Evolutionary conservation across 2,113 vertebrate genomes (phyloP), one percentile per base, ranked within the genome.

Genomic region (Marmota flaviventris): DNA sequence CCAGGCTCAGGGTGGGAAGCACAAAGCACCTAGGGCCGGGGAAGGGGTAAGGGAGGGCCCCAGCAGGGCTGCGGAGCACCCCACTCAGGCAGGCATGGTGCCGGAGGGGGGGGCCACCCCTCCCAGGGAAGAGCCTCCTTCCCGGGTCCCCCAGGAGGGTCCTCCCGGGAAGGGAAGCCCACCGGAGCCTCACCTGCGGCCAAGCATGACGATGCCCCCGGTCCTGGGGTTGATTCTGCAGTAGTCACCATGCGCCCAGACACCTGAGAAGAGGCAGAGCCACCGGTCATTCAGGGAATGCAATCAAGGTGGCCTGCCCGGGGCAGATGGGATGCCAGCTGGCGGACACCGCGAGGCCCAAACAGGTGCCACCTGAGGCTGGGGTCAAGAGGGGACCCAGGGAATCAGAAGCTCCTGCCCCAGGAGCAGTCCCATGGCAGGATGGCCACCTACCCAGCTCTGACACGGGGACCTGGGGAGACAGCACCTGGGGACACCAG

Each of bases 181-280:
- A 17, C 1, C 0, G 17, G 6, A 5, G 48, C 14, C 96, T 85
- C 91, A 99, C 99, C 99, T 99, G 97, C 99, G 99, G 69, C 99
- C 99, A 92, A 99, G 98, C 99, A 99, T 99, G 95, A 99, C 95
- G 5, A 99, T 98, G 56, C 99, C 99, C 83, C 99, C 99, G 0
- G 99, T 99, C 96, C 99, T 99, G 42, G 99, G 99, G 97, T 99
- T 99, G 97, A 99, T 99, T 96, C 99, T 99, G 98, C 99, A 99
- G 98, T 99, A 99, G 98, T 99, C 99, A 0, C 99, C 99, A 0
- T 99, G 99, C 0, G 99, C 99, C 99, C 99, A 99, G 63, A 99
- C 98, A 56, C 99, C 99, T 99, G 81, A 8, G 14, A 75, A 93
- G 89, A 6, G 48, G 77, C 51, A 96, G 32, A 79, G 22, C 22